Percentiles rank a stretch among this genome's conserved stretches.
Conservation (phyloP, 1,140 invertebrate genomes). For the Diuraphis noxia region DNA sequence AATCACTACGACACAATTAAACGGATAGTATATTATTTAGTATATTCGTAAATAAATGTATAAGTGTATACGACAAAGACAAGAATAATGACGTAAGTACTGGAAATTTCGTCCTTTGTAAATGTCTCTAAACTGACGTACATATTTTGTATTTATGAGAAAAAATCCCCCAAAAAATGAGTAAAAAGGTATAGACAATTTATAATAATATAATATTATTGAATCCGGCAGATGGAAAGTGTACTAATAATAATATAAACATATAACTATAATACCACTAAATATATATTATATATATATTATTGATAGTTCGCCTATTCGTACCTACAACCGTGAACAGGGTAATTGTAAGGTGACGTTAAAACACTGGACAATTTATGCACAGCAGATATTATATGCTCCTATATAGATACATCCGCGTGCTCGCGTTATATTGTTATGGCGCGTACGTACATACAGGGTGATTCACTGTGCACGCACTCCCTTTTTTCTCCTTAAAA, state of each 20-base stretch:
- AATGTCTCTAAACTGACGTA: neutral
- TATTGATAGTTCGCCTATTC: neutral
- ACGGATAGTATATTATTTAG: neutral
- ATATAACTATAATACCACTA: neutral
- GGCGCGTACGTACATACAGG: neutral
- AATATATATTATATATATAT: neutral
- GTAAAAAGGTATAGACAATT: neutral
- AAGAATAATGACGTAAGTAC: neutral
- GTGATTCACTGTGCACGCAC: too few species aligned
- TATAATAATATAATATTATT: neutral
- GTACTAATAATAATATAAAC: conserved; percentile 1
- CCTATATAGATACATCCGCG: too few species aligned
- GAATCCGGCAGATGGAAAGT: neutral
- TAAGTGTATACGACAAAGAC: neutral
- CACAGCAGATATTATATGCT: neutral
- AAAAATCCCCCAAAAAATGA: neutral
- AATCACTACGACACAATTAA: neutral
- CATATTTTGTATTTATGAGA: neutral
- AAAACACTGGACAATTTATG: neutral
- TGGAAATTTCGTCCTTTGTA: neutral
- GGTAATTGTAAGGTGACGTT: neutral
- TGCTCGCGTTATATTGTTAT: too few species aligned
- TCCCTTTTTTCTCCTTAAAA: too few species aligned
- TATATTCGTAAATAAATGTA: neutral
- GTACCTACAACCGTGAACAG: neutral